Conservation (phyloP, 2,888 invertebrate genomes). For the Leucophenga maculata region DNA sequence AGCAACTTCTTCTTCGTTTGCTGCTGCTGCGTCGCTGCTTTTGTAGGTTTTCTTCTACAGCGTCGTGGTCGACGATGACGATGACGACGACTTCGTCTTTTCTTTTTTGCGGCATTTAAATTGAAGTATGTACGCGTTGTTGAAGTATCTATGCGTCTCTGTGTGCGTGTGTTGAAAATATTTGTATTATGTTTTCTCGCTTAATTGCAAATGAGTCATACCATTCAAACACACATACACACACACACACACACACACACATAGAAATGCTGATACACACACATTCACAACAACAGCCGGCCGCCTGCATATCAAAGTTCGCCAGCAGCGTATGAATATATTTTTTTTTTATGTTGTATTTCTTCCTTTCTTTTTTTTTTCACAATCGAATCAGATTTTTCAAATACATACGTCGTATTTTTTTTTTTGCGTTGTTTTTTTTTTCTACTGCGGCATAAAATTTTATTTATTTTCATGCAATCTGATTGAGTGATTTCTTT, state of each 20-base stretch:
- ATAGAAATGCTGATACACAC: not conserved
- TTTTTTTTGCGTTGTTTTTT: not conserved
- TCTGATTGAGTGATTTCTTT: not conserved
- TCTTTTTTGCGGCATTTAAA: constrained; percentile 62
- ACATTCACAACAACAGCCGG: constrained; percentile 23
- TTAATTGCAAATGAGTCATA: constrained; percentile 55
- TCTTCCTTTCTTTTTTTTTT: constrained; percentile 23
- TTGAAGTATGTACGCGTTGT: constrained; percentile 7
- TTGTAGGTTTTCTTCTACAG: constrained; percentile 58
- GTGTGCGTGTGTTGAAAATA: constrained; percentile 18
- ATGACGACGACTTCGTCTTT: not conserved
- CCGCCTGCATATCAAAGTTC: constrained; percentile 43
- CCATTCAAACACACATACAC: constrained; percentile 20
- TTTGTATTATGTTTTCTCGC: constrained; percentile 45
- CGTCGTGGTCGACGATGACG: constrained; percentile 34
- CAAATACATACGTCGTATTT: constrained; percentile 14
- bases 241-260: constrained; percentile 25
- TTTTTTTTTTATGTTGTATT: constrained; percentile 24
- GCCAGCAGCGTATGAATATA: constrained; percentile 28
- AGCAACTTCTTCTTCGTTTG: constrained; percentile 3
- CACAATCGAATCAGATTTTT: constrained; percentile 14
- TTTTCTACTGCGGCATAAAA: constrained; percentile 1
- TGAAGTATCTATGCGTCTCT: constrained; percentile 16
- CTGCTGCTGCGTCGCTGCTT: constrained; percentile 38
- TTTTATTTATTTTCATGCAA: constrained; percentile 4